Evolutionary conservation across 2,797 vertebrate species (phyloP).

Genomic region (Steatocranus sp.): DNA sequence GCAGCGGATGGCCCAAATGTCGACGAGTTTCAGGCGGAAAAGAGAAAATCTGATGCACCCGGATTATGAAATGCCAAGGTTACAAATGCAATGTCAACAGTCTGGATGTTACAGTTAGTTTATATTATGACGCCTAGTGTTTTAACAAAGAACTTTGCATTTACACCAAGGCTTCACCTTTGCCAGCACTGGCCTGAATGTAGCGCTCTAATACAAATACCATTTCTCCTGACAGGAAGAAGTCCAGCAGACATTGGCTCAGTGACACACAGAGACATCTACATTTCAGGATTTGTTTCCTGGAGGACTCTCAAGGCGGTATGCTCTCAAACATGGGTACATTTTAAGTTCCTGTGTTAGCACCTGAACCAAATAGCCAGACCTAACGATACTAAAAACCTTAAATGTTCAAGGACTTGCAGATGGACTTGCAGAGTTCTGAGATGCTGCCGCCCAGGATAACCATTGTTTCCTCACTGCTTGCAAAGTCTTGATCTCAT

Average conservation of each 20-base stretch:
- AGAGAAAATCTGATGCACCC: slow-evolving; percentile 12
- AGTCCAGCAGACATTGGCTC: background rate
- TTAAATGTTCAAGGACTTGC: background rate
- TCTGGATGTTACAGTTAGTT: background rate
- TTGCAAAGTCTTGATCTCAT: background rate
- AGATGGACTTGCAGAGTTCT: background rate
- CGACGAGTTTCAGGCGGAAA: background rate
- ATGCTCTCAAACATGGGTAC: slow-evolving; percentile 1
- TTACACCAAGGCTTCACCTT: background rate
- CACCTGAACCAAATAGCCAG: background rate
- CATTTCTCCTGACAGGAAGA: background rate
- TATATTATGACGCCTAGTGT: background rate
- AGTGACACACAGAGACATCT: background rate
- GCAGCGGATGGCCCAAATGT: background rate
- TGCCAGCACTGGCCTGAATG: background rate
- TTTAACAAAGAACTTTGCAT: background rate
- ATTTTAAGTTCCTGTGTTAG: background rate
- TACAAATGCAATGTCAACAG: background rate
- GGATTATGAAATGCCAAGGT: slow-evolving; percentile 29
- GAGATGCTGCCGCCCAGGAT: background rate
- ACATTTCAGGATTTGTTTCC: slow-evolving; percentile 17
- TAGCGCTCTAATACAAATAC: background rate
- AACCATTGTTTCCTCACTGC: background rate
- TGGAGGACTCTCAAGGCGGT: background rate
- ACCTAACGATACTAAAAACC: background rate